Percentiles rank a stretch among this genome's conserved stretches.
Conservation (phyloP, 2,113 vertebrate species). For the Sporophila hypoxantha region DNA sequence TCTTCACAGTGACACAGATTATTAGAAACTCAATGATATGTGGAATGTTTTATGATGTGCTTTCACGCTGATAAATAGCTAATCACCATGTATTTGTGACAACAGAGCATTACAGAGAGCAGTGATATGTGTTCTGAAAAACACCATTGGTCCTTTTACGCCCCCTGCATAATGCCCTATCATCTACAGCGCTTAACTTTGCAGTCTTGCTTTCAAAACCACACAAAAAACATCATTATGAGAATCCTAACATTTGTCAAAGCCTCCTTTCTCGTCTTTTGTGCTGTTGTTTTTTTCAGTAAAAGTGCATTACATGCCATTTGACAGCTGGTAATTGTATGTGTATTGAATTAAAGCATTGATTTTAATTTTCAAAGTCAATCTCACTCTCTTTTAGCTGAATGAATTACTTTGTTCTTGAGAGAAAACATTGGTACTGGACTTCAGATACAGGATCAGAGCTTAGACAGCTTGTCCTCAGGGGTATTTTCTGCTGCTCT, state of each 20-base stretch:
- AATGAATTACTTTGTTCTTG: slow-evolving; percentile 43
- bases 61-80: slow-evolving; percentile 34
- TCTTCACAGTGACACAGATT: slow-evolving; percentile 9
- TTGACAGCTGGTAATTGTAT: slow-evolving; percentile 45
- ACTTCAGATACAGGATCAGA: slow-evolving; percentile 28
- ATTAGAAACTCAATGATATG: slow-evolving; percentile 5
- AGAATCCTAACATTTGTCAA: slow-evolving; percentile 34
- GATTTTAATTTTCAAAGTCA: slow-evolving; percentile 60
- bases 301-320: slow-evolving; percentile 27
- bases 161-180: slow-evolving; percentile 16
- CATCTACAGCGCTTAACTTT: slow-evolving; percentile 28
- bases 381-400: slow-evolving; percentile 29
- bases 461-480: not conserved
- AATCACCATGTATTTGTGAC: slow-evolving; percentile 34
- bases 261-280: slow-evolving; percentile 21
- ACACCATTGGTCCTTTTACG: not conserved
- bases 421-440: slow-evolving; percentile 22
- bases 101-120: slow-evolving; percentile 15
- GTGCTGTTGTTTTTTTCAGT: not conserved
- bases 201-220: slow-evolving; percentile 24
- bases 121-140: slow-evolving; percentile 2
- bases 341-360: slow-evolving; percentile 53
- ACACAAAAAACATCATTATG: not conserved
- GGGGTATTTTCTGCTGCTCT: not conserved
- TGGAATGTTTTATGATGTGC: slow-evolving; percentile 31